phyloP scores from a whole-genome alignment of 1,140 invertebrate genomes.

The Papilio helenus region DNA sequence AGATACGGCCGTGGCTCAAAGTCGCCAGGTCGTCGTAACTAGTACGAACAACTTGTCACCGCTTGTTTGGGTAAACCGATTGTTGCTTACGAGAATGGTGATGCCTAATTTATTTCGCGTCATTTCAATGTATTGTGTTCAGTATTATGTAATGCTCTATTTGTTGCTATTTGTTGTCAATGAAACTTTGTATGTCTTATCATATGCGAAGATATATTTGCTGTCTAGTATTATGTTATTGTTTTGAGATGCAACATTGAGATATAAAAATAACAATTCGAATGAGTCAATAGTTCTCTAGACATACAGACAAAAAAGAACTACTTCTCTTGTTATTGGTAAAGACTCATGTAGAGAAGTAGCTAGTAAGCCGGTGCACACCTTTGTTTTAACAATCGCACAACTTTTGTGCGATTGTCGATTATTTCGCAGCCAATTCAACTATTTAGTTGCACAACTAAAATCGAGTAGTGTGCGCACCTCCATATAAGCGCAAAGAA shows the following conservation, averaged over 20 bases:
- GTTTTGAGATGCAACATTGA: not conserved
- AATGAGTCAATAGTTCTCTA: not conserved
- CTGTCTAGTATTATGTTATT: conserved; percentile 1
- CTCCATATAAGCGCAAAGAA: no score
- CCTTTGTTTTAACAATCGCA: no score
- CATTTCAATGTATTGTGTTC: conserved; percentile 17
- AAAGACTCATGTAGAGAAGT: no score
- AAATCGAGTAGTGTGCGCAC: no score
- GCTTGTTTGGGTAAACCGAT: conserved; percentile 33
- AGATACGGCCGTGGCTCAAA: conserved; percentile 35
- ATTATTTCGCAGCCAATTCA: no score
- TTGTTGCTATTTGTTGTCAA: not conserved
- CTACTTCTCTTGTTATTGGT: no score
- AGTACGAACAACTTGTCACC: conserved; percentile 28
- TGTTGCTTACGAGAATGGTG: conserved; percentile 21
- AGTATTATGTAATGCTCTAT: not conserved
- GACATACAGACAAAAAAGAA: not conserved
- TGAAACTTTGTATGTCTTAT: not conserved
- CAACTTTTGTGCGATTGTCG: no score
- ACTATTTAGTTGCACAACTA: no score
- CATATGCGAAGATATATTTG: not conserved
- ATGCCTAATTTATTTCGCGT: conserved; percentile 26
- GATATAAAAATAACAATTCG: not conserved
- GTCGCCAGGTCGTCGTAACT: conserved; percentile 30
- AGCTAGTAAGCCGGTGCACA: no score